These are phyloP conservation scores for Dolichotis patagonum DNA, from an alignment of 2,113 vertebrate species.

Conservation along the genomic window DNA sequence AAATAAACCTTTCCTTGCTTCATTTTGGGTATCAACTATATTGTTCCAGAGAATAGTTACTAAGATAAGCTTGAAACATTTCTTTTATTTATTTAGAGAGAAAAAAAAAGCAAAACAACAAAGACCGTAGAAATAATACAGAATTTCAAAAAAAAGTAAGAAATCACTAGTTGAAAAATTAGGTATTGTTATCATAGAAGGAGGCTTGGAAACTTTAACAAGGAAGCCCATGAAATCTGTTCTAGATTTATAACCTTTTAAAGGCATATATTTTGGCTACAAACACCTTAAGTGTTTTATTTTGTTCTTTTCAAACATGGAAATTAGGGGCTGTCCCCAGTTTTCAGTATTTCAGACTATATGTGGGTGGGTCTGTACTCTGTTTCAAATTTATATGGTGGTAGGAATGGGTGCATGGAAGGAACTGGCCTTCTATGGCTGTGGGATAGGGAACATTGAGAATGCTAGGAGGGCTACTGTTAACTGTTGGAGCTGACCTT, in stretches of 20 bases:
- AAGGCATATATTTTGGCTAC: not conserved
- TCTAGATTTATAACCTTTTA: not conserved
- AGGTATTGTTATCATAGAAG: too few species aligned
- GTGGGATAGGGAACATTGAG: accelerated
- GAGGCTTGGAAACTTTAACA: not conserved
- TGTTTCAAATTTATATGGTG: not conserved
- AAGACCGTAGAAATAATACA: too few species aligned
- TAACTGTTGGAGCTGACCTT: not conserved
- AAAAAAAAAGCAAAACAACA: too few species aligned
- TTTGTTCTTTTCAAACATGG: not conserved
- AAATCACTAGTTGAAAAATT: too few species aligned
- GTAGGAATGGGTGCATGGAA: not conserved
- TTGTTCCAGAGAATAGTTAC: too few species aligned
- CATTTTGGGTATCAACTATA: too few species aligned
- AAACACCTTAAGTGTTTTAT: not conserved
- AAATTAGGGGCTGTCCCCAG: too few species aligned
- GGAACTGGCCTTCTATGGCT: not conserved
- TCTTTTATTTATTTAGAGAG: not conserved
- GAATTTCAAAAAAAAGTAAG: too few species aligned
- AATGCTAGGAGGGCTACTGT: too few species aligned
- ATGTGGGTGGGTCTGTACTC: accelerated
- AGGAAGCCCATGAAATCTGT: not conserved
- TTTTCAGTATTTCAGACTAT: not conserved
- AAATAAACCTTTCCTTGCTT: too few species aligned
- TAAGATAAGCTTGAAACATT: too few species aligned